Conservation (phyloP, 2,888 invertebrate species). For the Norana najaformis region DNA sequence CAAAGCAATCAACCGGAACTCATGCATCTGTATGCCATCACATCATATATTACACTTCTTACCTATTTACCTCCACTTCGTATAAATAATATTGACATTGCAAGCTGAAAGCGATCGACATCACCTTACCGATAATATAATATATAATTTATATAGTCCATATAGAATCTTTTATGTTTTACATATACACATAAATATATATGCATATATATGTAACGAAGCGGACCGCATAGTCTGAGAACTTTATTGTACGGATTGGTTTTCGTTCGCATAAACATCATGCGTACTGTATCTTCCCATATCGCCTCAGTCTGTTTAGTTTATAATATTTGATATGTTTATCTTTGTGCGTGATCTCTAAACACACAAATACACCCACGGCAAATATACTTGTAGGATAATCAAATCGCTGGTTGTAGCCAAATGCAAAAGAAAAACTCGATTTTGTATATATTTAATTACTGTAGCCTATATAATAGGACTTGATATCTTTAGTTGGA, state of each 20-base stretch:
- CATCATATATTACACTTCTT: background rate
- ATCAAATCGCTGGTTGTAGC: too few relatives aligned
- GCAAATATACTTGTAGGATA: background rate
- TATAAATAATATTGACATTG: too few relatives aligned
- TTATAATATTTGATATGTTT: conserved; percentile 13
- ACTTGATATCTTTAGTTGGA: too few relatives aligned
- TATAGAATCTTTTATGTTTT: background rate
- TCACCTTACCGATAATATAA: background rate
- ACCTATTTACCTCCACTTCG: too few relatives aligned
- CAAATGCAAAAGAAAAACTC: too few relatives aligned
- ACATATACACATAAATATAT: background rate
- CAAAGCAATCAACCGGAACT: background rate
- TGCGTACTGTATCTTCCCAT: background rate
- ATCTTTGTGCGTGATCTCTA: background rate
- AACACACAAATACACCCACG: conserved; percentile 1
- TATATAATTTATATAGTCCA: too few relatives aligned
- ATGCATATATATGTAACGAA: too few relatives aligned
- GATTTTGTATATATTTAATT: too few relatives aligned
- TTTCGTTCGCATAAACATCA: background rate
- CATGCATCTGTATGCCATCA: background rate
- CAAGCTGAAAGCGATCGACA: background rate
- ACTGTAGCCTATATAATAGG: too few relatives aligned
- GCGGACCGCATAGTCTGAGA: background rate
- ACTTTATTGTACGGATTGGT: background rate
- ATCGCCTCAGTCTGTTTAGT: background rate